Base-by-base conservation (phyloP, 1,140 invertebrate species). In the Brachionus asplanchnoidis region DNA sequence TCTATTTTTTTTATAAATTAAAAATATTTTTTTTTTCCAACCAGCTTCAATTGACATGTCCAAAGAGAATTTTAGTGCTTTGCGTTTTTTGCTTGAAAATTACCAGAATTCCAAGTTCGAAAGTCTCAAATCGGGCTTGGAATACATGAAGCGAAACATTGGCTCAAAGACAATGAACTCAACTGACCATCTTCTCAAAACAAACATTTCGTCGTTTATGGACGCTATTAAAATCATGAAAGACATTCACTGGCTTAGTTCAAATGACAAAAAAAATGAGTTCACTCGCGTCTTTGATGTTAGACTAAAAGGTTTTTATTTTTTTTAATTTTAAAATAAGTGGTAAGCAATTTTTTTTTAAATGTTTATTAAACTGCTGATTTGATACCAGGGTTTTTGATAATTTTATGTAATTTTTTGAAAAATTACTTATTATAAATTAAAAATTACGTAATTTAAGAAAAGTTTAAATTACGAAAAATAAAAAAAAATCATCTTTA, bases 121-220 rank as follows among this genome's bases (percentile, higher is more conserved):
- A 6, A 66, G 68, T 46, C 44, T 84, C 28, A 68, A 20, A 68
- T 23, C 26, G 42, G 60, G 60, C 20, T n/a, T 84, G 3, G 82
- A 84, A 17, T 60, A 84, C 17, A 53, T 84, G 26, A 68, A 84
- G 36, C 4, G 26, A 68, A 68, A 50, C 36, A 50, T 68, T 32
- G 60, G 40, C 42, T 68, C 60, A 36, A 68, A 73, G n/a, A 84
- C 60, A n/a, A 53, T 42, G 26, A 68, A 53, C 9, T 84, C 82
- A 9, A 84, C 26, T 20, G 60, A 84, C 20, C 42, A 82, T 36
- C 36, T 84, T 11, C 28, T 84, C 17, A 84, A 84, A 56, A 73
- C 26, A 28, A 84, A 84, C 53, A 84, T 84, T n/a, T 68, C 82
- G 12, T 84, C 82, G 32, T 84, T 84, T 23, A 84, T 84, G 82